Base-by-base conservation (phyloP, 2,797 vertebrate species). In the Hoplostethus atlanticus region DNA sequence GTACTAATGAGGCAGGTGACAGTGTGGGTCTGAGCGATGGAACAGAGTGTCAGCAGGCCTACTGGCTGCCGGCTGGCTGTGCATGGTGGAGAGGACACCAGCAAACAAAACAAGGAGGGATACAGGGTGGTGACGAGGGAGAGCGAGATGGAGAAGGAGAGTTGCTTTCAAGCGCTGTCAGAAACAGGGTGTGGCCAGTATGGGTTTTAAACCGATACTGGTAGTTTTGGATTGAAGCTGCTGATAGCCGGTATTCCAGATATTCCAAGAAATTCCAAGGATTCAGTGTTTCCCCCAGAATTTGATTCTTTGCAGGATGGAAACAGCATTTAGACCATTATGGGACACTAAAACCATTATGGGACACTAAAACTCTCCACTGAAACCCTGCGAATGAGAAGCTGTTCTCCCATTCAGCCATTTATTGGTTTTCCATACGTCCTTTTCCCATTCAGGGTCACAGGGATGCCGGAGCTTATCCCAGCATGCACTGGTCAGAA, bases 1-100 rank as follows among this genome's bases (percentile, higher is more conserved):
- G 84, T 84, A 81, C 91, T 93, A 93, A 93, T 92, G 91, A 93
- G 93, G 86, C 90, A 91, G 91, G 90, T 93, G 91, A 91, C 89
- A 89, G 85, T 79, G 86, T 80, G 80, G 81, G 81, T 84, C 86
- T 89, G 88, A 91, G 86, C 75, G 82, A 81, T 71, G 84, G 89
- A 89, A 89, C 85, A 79, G 80, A 75, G 83, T 87, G 87, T 90
- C 91, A 89, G 89, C 81, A 59, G 90, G 80, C 79, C 83, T 56
- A 30, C 73, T 53, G 66, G 75, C 81, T 74, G 44, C 73, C 58
- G 81, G 69, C 77, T 82, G 84, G 83, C 84, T 76, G 84, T 75
- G 89, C 86, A 78, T 42, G 83, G 84, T 68, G 81, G 75, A 76
- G 79, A 83, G 82, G 85, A 84, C 83, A 68, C 66, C 42, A 70